Evolutionary conservation across 2,888 invertebrate genomes (phyloP).

Genomic region (Automeris io): DNA sequence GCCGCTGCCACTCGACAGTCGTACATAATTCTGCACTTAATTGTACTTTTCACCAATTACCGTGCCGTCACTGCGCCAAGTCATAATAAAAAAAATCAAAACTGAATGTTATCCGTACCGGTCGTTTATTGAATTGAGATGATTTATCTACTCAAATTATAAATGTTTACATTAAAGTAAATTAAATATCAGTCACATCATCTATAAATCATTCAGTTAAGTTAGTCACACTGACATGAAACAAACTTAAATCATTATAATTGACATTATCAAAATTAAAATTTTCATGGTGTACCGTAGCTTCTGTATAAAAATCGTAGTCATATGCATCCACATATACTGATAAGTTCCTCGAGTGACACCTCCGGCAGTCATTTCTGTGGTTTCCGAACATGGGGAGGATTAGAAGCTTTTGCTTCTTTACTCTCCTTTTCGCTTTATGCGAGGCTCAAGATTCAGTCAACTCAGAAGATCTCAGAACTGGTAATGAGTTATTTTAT

Average conservation of each 20-base stretch:
- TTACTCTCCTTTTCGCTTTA: slow-evolving; percentile 23
- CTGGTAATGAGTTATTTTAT: slow-evolving; percentile 16
- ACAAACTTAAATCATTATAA: neutral
- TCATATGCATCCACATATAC: neutral
- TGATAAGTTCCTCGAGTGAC: neutral
- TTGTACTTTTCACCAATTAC: too few relatives aligned
- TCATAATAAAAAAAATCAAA: too few relatives aligned
- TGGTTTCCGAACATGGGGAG: slow-evolving; percentile 18
- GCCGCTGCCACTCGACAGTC: too few relatives aligned
- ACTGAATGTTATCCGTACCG: too few relatives aligned
- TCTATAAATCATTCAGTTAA: neutral
- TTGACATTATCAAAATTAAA: neutral
- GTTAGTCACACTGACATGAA: neutral
- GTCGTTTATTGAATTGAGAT: too few relatives aligned
- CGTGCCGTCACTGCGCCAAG: too few relatives aligned
- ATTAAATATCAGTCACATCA: neutral
- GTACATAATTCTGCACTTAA: too few relatives aligned
- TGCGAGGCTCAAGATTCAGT: slow-evolving; percentile 17
- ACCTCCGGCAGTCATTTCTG: neutral
- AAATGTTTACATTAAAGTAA: too few relatives aligned
- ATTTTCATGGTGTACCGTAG: slow-evolving; percentile 8
- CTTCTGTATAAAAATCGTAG: neutral
- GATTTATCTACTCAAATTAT: too few relatives aligned
- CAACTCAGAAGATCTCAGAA: slow-evolving; percentile 22
- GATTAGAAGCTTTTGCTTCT: slow-evolving; percentile 23